These are phyloP conservation scores for Furnarius figulus DNA, from an alignment of 2,113 vertebrate genomes.

Conservation along the genomic window DNA sequence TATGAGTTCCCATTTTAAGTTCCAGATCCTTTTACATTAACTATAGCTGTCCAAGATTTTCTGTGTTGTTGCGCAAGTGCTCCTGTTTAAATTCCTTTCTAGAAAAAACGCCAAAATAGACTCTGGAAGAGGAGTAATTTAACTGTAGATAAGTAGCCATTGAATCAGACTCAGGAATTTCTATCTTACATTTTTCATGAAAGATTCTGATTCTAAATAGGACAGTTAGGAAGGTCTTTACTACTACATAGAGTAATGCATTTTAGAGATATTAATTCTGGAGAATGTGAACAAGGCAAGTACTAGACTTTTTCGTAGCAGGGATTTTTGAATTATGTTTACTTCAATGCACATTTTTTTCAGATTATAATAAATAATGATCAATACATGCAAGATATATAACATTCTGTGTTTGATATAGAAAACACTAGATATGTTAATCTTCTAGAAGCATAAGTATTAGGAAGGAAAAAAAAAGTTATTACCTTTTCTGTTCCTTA, in stretches of 20 bases:
- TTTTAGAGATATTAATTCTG: background rate
- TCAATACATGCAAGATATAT: background rate
- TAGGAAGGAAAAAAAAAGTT: background rate
- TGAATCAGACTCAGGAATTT: background rate
- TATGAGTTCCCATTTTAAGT: background rate
- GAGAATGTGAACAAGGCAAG: background rate
- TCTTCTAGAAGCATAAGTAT: background rate
- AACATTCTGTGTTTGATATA: background rate
- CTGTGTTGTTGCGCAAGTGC: background rate
- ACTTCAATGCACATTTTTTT: background rate
- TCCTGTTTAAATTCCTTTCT: background rate
- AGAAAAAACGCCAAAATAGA: background rate
- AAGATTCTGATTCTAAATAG: background rate
- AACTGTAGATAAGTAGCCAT: background rate
- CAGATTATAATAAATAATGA: background rate
- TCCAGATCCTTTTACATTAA: background rate
- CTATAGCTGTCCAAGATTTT: background rate
- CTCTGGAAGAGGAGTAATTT: background rate
- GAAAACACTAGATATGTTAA: background rate
- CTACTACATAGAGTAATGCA: background rate
- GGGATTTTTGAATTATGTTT: background rate
- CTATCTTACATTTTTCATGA: background rate
- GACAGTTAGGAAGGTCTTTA: background rate
- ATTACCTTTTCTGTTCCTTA: background rate
- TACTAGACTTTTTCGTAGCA: background rate